Evolutionary conservation across 2,797 vertebrate genomes (phyloP), one percentile per base, ranked within the genome.

Genomic region (Gallinago nigripennis): DNA sequence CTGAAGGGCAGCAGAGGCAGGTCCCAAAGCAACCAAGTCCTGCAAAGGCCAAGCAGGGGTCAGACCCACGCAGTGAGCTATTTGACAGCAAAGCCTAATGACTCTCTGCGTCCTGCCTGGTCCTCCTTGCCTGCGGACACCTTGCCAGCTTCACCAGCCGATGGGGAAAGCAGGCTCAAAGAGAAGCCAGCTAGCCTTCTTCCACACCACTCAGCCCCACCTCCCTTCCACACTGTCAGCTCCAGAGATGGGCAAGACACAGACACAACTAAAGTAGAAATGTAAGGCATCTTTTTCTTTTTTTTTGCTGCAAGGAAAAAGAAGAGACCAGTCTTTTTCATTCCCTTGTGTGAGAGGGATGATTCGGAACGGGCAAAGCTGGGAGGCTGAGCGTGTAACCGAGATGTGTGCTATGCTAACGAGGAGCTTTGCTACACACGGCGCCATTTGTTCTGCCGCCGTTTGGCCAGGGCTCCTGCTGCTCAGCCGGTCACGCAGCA

Each of bases 391-490:
- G n/a, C 18, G 53, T 81, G 69, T 76, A 71, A 75, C 23, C 0
- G 8, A 78, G 85, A 88, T 50, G 51, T 0, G 0, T 5, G 51
- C 53, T 54, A 45, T 63, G 78, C 78, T 84, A 90, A 61, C 4
- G 2, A 54, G n/a, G 72, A 85, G 76, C 54, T 86, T 71, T 64
- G 41, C 79, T 80, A 56, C 80, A n/a, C 39, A 46, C 0, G 2
- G 48, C 0, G 4, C 70, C 70, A 27, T 80, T 92, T 85, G 75
- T 30, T 75, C 12, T 65, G 70, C 69, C 0, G 4, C 66, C 73
- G 46, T 37, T 91, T 92, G 86, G 88, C 90, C 9, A 3, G 56
- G 57, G 57, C 48, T 95, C 65, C 91, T 45, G 92, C 83, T 58
- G 75, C 80, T 82, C 64, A 39, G 81, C 41, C 1, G 0, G 77